Conservation (phyloP, 2,113 vertebrate species). For the Epinephelus fuscoguttatus region DNA sequence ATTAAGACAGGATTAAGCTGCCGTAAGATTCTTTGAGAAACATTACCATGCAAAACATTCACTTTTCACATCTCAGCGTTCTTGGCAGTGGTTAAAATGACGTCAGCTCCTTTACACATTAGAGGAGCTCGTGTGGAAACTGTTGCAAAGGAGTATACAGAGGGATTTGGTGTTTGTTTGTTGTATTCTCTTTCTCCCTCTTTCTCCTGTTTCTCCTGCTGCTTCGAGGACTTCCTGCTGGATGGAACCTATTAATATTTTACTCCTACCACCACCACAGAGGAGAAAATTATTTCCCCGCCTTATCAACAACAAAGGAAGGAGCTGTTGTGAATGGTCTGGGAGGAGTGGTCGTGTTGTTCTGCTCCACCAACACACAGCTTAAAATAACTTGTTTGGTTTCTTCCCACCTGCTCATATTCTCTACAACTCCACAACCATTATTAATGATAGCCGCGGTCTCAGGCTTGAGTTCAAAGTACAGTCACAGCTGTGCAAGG, state of each 20-base stretch:
- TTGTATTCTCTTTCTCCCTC: neutral
- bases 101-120: neutral
- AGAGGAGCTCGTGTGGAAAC: neutral
- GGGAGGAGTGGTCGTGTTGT: conserved; percentile 11
- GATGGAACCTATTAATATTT: conserved; percentile 58
- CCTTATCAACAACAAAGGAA: neutral
- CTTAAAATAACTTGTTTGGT: conserved; percentile 33
- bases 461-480: neutral
- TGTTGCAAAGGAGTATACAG: no score
- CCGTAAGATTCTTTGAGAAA: neutral
- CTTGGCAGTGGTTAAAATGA: neutral
- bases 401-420: neutral
- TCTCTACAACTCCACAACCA: neutral
- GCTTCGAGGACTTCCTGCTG: conserved; percentile 45
- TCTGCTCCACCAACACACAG: conserved; percentile 8
- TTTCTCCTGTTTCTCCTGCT: conserved; percentile 24
- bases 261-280: conserved; percentile 4
- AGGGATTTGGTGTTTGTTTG: conserved; percentile 38
- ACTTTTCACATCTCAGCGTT: neutral
- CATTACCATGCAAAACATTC: neutral
- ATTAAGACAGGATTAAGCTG: neutral
- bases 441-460: neutral
- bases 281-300: conserved; percentile 11
- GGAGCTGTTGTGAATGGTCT: conserved; percentile 16
- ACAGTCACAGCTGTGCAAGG: neutral